A percentile compares a stretch with the other conserved stretches of the same genome.
phyloP scores from a whole-genome alignment of 2,113 vertebrate species.

The Delphinapterus leucas region DNA sequence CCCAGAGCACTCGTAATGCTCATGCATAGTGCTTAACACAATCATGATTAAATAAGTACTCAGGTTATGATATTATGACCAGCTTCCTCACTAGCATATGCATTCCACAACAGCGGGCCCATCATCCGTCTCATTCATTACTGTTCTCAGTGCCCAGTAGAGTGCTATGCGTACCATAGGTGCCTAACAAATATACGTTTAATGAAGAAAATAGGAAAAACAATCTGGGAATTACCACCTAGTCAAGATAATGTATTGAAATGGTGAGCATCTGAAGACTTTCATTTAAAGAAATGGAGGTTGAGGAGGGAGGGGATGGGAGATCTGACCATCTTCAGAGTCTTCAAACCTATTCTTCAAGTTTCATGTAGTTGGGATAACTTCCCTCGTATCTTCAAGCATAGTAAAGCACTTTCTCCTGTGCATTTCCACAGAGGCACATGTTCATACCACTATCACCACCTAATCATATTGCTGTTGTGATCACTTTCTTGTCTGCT shows the following conservation, averaged over 20 bases:
- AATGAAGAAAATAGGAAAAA: not conserved
- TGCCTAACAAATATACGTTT: not conserved
- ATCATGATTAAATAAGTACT: not conserved
- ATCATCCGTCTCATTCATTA: not conserved
- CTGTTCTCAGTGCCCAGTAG: not conserved
- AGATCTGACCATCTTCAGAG: not conserved
- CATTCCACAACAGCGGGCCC: not conserved
- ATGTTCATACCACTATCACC: not conserved
- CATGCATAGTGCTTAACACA: not conserved
- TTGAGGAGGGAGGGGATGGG: not conserved
- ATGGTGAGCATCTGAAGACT: not conserved
- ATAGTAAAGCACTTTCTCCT: not conserved
- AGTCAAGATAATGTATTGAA: not conserved
- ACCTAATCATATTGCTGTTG: not conserved
- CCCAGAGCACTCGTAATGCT: not conserved
- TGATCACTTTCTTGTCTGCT: not conserved
- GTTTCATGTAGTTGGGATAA: not conserved
- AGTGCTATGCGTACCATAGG: not conserved
- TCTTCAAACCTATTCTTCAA: not conserved
- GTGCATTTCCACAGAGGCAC: not conserved
- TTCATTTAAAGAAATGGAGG: not conserved
- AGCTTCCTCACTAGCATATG: not conserved
- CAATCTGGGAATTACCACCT: not conserved
- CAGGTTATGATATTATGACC: not conserved
- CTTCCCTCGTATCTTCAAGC: not conserved